phyloP scores from a whole-genome alignment of 2,113 vertebrate genomes.

The Acanthisitta chloris region DNA sequence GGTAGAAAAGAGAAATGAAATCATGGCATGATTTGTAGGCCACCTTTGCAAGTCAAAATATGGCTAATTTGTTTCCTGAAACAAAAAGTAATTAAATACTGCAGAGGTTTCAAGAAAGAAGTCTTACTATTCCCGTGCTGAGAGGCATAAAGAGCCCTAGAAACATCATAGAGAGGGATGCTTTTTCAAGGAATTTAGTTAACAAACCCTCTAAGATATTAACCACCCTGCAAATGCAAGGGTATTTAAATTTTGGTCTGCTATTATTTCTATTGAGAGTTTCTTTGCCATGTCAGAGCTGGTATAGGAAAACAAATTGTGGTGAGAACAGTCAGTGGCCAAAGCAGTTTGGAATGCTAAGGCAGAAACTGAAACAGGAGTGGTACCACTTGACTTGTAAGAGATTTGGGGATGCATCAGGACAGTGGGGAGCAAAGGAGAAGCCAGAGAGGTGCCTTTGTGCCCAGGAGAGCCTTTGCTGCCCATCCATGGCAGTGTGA shows the following conservation, averaged over 20 bases:
- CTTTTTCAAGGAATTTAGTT: neutral
- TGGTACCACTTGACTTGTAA: neutral
- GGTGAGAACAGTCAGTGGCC: neutral
- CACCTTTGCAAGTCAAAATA: neutral
- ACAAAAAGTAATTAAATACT: constrained; percentile 7
- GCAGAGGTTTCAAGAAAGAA: neutral
- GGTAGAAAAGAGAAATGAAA: neutral
- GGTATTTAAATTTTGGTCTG: neutral
- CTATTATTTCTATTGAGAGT: neutral
- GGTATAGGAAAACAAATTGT: neutral
- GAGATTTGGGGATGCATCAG: neutral
- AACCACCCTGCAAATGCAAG: neutral
- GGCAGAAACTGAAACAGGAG: neutral
- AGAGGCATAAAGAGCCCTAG: neutral
- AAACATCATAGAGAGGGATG: neutral
- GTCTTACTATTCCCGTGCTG: neutral
- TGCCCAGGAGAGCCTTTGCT: neutral
- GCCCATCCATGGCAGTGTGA: neutral
- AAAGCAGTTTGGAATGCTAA: neutral
- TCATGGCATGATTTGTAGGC: neutral
- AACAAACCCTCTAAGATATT: neutral
- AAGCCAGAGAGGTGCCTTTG: neutral
- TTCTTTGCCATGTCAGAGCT: neutral
- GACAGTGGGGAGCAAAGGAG: neutral
- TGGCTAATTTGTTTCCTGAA: neutral